Evolutionary conservation across 2,113 vertebrate genomes (phyloP), one percentile per base, ranked within the genome.

Genomic region (Entomyzon cyanotis): DNA sequence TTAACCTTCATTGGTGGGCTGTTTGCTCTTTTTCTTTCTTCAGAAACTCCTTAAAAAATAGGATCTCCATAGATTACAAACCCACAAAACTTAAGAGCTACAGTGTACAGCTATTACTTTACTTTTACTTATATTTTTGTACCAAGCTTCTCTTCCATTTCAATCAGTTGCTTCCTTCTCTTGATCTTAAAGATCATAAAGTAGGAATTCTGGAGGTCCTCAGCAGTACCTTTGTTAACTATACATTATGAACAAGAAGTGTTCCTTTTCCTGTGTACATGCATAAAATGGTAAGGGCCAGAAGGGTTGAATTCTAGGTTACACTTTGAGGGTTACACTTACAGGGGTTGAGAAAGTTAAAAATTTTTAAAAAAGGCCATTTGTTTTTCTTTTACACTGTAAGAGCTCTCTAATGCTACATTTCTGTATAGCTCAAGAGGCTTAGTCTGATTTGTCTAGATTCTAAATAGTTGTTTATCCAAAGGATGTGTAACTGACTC

Each of bases 291-390:
- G 4, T 70, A 27, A 39, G 13, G 31, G 8, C 23, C 15, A 25
- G n/a, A 52, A 11, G 13, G 15, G 4, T 11, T 71, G 39, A 11
- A 11, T 84, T 82, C 69, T 60, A 22, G 23, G 35, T 75, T 82
- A 42, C 2, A 4, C 21, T 84, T 64, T n/a, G 30, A n/a, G n/a
- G n/a, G n/a, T n/a, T n/a, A n/a, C n/a, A n/a, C n/a, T n/a, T n/a
- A n/a, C 13, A 64, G 11, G 5, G 4, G 5, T 67, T 56, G 64
- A 85, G n/a, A 47, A 49, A 15, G 33, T 53, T n/a, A 33, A 33
- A 42, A 7, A 2, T 31, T 25, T 25, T 16, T 41, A 56, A 2
- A 0, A n/a, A 46, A 68, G 44, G 6, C 2, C 3, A 11, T 56
- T 77, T 65, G 20, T 41, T 59, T 52, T 46, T 25, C 1, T 52